Evolutionary conservation across 2,888 invertebrate species (phyloP).

Genomic region (Apamea sordens): DNA sequence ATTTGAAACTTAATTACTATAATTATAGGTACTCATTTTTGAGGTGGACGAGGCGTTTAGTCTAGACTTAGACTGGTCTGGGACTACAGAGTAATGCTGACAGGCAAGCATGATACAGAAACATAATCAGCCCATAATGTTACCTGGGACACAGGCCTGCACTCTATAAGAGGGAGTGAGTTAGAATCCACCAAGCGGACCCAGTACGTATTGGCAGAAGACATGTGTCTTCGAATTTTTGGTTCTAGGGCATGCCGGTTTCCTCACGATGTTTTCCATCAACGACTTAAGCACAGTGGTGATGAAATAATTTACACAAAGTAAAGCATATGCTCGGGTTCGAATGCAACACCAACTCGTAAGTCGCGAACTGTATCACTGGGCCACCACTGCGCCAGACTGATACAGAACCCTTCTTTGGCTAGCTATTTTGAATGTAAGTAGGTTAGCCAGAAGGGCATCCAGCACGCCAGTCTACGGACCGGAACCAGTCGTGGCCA

Average conservation of each 20-base stretch:
- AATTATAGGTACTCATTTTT: neutral
- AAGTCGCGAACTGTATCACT: too few relatives aligned
- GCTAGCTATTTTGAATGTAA: neutral
- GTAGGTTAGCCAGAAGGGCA: too few relatives aligned
- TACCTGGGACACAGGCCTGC: neutral
- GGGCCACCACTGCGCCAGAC: too few relatives aligned
- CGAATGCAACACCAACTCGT: too few relatives aligned
- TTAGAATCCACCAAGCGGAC: neutral
- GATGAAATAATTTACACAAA: neutral
- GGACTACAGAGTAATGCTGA: neutral
- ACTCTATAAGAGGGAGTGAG: neutral
- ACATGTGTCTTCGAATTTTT: too few relatives aligned
- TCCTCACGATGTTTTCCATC: too few relatives aligned
- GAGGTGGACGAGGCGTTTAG: neutral
- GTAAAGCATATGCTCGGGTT: neutral
- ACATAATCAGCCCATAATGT: too few relatives aligned
- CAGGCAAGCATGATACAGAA: neutral
- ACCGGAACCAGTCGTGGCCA: too few relatives aligned
- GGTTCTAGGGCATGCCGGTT: too few relatives aligned
- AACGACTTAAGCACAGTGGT: too few relatives aligned
- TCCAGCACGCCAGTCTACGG: too few relatives aligned
- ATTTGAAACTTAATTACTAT: slow-evolving; percentile 28
- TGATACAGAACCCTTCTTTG: neutral
- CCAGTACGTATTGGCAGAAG: too few relatives aligned
- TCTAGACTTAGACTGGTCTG: neutral